Conservation (phyloP, 1,140 invertebrate species). For the Sinonovacula constricta region DNA sequence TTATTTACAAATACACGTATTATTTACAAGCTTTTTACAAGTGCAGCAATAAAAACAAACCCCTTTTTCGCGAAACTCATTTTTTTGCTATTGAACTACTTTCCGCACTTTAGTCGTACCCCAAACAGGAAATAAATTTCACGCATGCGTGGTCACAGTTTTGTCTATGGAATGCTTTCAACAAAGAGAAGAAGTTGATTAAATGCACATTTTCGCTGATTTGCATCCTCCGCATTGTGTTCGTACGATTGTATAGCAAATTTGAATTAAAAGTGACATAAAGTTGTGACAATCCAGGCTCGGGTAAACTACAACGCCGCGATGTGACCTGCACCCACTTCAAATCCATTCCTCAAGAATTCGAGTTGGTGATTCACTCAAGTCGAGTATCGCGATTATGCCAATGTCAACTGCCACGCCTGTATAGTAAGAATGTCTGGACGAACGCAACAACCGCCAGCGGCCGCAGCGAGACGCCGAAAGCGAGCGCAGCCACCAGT, state of each 20-base stretch:
- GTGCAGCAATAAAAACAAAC: too few relatives aligned
- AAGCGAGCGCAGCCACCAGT: conserved; percentile 71
- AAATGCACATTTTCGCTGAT: not conserved
- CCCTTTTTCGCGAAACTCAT: too few relatives aligned
- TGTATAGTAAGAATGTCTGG: conserved; percentile 54
- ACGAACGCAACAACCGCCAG: conserved; percentile 53
- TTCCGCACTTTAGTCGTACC: too few relatives aligned
- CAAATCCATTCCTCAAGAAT: too few relatives aligned
- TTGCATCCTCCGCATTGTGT: not conserved
- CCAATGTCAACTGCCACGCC: not conserved
- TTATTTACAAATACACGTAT: too few relatives aligned
- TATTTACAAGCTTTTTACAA: too few relatives aligned
- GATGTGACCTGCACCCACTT: not conserved
- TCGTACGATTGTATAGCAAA: not conserved
- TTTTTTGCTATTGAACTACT: too few relatives aligned
- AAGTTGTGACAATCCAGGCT: not conserved
- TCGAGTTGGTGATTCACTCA: too few relatives aligned
- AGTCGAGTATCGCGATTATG: not conserved
- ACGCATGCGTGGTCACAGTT: conserved; percentile 24
- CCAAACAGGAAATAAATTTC: conserved; percentile 1
- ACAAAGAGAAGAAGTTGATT: not conserved
- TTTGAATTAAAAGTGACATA: not conserved
- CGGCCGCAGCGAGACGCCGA: conserved; percentile 52
- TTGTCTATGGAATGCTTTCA: not conserved
- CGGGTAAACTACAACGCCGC: not conserved